A percentile compares a stretch with the other conserved stretches of the same genome.
phyloP scores from a whole-genome alignment of 2,113 vertebrate species.

The Nerophis ophidion region DNA sequence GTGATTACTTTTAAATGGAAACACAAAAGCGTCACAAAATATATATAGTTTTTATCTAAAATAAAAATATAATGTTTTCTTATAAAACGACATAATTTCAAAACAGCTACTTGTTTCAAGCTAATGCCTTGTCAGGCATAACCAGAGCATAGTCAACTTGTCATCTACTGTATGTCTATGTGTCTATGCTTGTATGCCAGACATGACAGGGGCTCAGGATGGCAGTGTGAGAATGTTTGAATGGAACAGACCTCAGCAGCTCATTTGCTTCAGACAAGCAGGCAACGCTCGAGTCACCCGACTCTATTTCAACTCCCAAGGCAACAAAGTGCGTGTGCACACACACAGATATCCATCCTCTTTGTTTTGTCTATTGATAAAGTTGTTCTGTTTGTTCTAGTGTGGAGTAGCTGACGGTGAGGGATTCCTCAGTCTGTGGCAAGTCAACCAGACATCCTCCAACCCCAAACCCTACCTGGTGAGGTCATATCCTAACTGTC shows the following conservation, averaged over 20 bases:
- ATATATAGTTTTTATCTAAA: too few species aligned
- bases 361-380: constrained; percentile 25
- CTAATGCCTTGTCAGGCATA: neutral
- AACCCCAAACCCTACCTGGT: constrained; percentile 98
- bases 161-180: constrained; percentile 1
- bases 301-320: constrained; percentile 95
- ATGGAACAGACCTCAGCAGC: constrained; percentile 92
- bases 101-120: neutral
- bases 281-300: constrained; percentile 94
- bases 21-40: too few species aligned
- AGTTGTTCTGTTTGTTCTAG: constrained; percentile 55
- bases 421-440: constrained; percentile 97
- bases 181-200: constrained; percentile 55
- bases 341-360: neutral
- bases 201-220: constrained; percentile 96
- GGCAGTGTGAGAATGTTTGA: constrained; percentile 98
- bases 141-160: too few species aligned
- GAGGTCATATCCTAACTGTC: constrained; percentile 43
- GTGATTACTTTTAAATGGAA: too few species aligned
- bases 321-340: constrained; percentile 81
- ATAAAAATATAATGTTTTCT: too few species aligned
- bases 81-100: too few species aligned
- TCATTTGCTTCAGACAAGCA: constrained; percentile 93
- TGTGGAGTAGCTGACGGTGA: constrained; percentile 96
- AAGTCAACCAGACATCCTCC: constrained; percentile 92